phyloP scores from a whole-genome alignment of 2,888 invertebrate genomes.

The Drosophila testacea region DNA sequence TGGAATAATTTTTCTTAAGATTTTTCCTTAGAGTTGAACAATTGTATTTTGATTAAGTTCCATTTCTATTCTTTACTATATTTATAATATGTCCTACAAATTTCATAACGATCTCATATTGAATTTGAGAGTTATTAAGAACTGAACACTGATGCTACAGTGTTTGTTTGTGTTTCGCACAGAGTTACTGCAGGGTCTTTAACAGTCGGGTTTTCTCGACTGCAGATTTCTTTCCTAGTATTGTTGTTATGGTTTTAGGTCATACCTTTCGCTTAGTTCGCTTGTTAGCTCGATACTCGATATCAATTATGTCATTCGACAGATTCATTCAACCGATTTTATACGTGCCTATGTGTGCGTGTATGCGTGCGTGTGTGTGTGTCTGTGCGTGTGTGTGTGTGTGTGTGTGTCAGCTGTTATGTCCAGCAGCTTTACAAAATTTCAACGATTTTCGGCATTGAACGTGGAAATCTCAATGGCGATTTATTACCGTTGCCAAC shows the following conservation, averaged over 20 bases:
- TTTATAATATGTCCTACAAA: too few relatives aligned
- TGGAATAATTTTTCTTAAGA: too few relatives aligned
- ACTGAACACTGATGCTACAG: neutral
- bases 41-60: too few relatives aligned
- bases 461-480: conserved; percentile 67
- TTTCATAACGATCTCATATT: too few relatives aligned
- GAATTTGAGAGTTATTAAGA: too few relatives aligned
- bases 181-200: neutral
- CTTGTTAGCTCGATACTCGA: conserved; percentile 34
- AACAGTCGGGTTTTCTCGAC: too few relatives aligned
- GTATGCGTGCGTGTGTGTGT: neutral
- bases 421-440: conserved; percentile 20
- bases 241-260: conserved; percentile 1
- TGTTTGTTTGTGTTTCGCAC: neutral
- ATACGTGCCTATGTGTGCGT: neutral
- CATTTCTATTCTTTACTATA: too few relatives aligned
- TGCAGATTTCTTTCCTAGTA: neutral
- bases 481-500: conserved; percentile 66
- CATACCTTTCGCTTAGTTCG: conserved; percentile 17
- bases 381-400: neutral
- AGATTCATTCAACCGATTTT: conserved; percentile 10
- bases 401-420: conserved; percentile 28
- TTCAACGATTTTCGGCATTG: conserved; percentile 39
- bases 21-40: too few relatives aligned
- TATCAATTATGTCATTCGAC: conserved; percentile 39